These are phyloP conservation scores for Scelioninae gen. 2 DNA, from an alignment of 2,888 invertebrate genomes.

Conservation along the genomic window DNA sequence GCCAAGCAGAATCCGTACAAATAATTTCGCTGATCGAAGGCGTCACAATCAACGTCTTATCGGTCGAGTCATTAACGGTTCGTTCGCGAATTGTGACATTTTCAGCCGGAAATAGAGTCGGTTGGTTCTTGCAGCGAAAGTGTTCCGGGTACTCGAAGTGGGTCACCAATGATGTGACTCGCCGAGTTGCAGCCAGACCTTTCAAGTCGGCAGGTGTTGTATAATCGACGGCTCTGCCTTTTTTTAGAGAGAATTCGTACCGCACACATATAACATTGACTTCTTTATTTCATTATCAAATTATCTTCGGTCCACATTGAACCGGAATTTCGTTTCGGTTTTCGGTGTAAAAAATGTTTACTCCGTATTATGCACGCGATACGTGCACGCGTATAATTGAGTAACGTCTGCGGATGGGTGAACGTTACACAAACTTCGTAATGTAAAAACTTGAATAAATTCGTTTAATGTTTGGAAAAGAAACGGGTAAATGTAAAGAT, in stretches of 20 bases:
- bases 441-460: too few relatives aligned
- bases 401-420: too few relatives aligned
- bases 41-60: slow-evolving; percentile 1
- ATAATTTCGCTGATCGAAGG: too few relatives aligned
- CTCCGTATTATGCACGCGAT: too few relatives aligned
- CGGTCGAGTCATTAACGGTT: slow-evolving; percentile 12
- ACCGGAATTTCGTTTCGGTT: not conserved
- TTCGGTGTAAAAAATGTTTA: not conserved
- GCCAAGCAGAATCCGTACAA: too few relatives aligned
- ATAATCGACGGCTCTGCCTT: slow-evolving; percentile 16
- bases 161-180: slow-evolving; percentile 41
- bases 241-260: slow-evolving; percentile 21
- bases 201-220: slow-evolving; percentile 39
- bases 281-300: slow-evolving; percentile 31
- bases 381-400: too few relatives aligned
- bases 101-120: slow-evolving; percentile 29
- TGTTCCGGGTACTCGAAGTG: slow-evolving; percentile 50
- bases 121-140: slow-evolving; percentile 32
- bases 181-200: slow-evolving; percentile 44
- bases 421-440: too few relatives aligned
- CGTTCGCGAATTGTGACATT: slow-evolving; percentile 16
- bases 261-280: slow-evolving; percentile 27
- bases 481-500: too few relatives aligned
- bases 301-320: not conserved
- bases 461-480: too few relatives aligned